Percentiles rank a stretch among this genome's conserved stretches.
Conservation (phyloP, 1,140 invertebrate genomes). For the Pygmarrhopalites habei region DNA sequence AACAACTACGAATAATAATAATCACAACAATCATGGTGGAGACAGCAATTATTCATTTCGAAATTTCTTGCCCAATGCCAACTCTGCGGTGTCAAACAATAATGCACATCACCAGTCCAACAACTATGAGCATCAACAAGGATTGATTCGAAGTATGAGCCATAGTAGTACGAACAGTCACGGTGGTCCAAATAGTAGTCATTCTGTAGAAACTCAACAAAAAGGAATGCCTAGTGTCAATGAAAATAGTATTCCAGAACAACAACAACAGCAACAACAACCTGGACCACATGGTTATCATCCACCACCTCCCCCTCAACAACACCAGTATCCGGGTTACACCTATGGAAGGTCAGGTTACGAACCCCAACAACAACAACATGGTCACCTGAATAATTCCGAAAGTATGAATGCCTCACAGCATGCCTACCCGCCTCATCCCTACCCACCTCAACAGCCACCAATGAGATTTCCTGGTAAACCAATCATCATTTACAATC, state of each 20-base stretch:
- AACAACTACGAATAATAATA: constrained; percentile 13
- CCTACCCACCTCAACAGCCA: constrained; percentile 30
- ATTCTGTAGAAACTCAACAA: constrained; percentile 8
- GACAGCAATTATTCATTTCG: constrained; percentile 8
- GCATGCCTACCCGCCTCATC: constrained; percentile 33
- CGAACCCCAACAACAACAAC: constrained; percentile 29
- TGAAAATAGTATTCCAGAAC: constrained; percentile 30
- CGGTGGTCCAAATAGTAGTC: not conserved
- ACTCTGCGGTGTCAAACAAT: constrained; percentile 11
- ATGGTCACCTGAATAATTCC: constrained; percentile 23
- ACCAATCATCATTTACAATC: too few species aligned
- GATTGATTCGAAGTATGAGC: constrained; percentile 11
- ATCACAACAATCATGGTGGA: constrained; percentile 12
- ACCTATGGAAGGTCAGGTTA: constrained; percentile 19
- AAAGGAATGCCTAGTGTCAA: constrained; percentile 32
- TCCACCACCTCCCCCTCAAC: constrained; percentile 25
- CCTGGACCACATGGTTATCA: constrained; percentile 24
- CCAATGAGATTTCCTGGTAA: constrained; percentile 38
- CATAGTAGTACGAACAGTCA: constrained; percentile 17
- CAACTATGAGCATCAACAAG: constrained; percentile 19
- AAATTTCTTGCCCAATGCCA: constrained; percentile 17
- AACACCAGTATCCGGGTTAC: constrained; percentile 29
- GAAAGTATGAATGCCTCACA: constrained; percentile 28
- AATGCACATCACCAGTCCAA: constrained; percentile 11
- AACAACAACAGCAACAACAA: constrained; percentile 16